Evolutionary conservation across 2,113 vertebrate species (phyloP).

Genomic region (Pelodiscus sinensis): DNA sequence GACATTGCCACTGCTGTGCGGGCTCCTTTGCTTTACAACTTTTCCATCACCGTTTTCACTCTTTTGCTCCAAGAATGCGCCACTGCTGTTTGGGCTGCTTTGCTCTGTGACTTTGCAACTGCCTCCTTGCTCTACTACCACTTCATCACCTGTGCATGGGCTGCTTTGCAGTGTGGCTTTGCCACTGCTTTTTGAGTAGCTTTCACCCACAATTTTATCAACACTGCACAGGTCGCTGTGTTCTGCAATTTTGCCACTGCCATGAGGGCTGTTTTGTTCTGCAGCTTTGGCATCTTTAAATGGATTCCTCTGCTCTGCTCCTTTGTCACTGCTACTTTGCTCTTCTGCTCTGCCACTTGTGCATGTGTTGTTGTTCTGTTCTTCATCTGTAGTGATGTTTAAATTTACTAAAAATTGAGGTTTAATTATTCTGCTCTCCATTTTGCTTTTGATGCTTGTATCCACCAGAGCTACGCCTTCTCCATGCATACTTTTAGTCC

Average conservation of each 20-base stretch:
- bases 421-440: fast-evolving
- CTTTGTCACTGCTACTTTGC: not conserved
- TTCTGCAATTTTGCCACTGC: not conserved
- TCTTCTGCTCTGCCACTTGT: not conserved
- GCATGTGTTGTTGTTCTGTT: not conserved
- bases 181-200: not conserved
- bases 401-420: not conserved
- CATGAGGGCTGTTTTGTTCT: not conserved
- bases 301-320: not conserved
- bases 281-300: not conserved
- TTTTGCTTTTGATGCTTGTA: not conserved
- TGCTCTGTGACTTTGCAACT: not conserved
- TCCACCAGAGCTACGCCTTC: fast-evolving
- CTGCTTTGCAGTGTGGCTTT: not conserved
- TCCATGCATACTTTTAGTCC: not conserved
- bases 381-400: not conserved
- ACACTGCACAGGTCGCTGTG: not conserved
- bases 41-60: not conserved
- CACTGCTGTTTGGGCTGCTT: not conserved
- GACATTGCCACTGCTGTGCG: not conserved
- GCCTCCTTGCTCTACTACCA: not conserved
- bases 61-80: not conserved
- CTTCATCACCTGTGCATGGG: not conserved
- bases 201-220: not conserved
- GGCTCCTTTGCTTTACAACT: not conserved